Base-by-base conservation (phyloP, 2,113 vertebrate species). In the Pteronura brasiliensis region DNA sequence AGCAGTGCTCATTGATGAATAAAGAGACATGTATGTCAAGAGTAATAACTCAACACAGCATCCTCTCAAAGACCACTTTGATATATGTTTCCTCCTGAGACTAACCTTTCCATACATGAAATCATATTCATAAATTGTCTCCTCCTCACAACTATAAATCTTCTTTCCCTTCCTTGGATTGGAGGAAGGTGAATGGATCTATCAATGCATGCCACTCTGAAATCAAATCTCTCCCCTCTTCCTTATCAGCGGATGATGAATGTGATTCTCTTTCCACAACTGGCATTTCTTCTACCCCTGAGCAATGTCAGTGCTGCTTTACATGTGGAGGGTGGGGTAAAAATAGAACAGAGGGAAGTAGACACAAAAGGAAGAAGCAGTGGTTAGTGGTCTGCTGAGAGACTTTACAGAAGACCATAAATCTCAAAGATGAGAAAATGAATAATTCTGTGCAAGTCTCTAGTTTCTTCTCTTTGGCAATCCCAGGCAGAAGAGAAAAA, bases 371-470 rank as follows among this genome's bases (percentile, higher is more conserved):
- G 72, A 91, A 76, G 97, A 96, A 94, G 77, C 69, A 59, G 93
- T 85, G 93, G 83, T 96, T 95, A 89, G 76, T 36, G 63, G 31
- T 36, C 55, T 88, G 52, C n/a, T 96, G 71, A 96, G 88, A 81
- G 80, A 95, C 67, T 76, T 85, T 49, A 84, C 87, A 52, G 23
- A 42, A 12, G 25, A 65, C 80, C 85, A 82, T 49, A 94, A 42
- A 69, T 44, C 29, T 27, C 81, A 96, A 97, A 85, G 2, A 34
- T 3, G 67, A 6, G 57, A 74, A 91, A 80, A 88, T 94, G 44
- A 80, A 49, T 25, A 72, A 14, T n/a, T 88, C 27, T 76, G 34
- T 65, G 52, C 71, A 52, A n/a, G 25, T 77, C 36, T 74, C 44
- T 74, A 23, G 31, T 88, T 88, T 93, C 39, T 95, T 31, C 15